phyloP scores from a whole-genome alignment of 2,113 vertebrate genomes.

The Anoplopoma fimbria region DNA sequence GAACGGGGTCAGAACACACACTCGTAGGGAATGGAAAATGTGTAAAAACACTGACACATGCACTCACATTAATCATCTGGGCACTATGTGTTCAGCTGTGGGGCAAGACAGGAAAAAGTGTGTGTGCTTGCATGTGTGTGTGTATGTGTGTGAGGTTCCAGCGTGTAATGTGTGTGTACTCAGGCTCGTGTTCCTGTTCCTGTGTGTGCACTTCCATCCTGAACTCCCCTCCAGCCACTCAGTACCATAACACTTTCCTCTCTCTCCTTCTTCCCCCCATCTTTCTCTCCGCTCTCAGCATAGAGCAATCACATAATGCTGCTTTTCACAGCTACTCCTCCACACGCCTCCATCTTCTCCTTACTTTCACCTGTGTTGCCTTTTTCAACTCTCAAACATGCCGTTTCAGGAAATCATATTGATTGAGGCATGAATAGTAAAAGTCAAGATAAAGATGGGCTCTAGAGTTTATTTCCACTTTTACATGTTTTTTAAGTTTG shows the following conservation, averaged over 20 bases:
- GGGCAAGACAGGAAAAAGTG: slow-evolving; percentile 48
- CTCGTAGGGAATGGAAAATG: slow-evolving; percentile 54
- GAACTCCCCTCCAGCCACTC: slow-evolving; percentile 59
- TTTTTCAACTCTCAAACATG: background rate
- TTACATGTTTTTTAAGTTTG: background rate
- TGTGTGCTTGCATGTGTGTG: slow-evolving; percentile 4
- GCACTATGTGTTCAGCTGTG: slow-evolving; percentile 67
- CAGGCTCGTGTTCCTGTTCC: slow-evolving; percentile 50
- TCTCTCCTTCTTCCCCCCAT: slow-evolving; percentile 1
- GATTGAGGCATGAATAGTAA: background rate
- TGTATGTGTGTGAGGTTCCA: slow-evolving; percentile 30
- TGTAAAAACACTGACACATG: slow-evolving; percentile 71
- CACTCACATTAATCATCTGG: slow-evolving; percentile 76
- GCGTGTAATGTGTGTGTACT: slow-evolving; percentile 54
- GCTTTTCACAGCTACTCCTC: slow-evolving; percentile 26
- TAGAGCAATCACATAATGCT: slow-evolving; percentile 21
- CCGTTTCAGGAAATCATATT: background rate
- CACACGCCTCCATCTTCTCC: slow-evolving; percentile 26
- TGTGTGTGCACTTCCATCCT: slow-evolving; percentile 56
- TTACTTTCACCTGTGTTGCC: slow-evolving; percentile 6
- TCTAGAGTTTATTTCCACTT: background rate
- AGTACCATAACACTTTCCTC: slow-evolving; percentile 36
- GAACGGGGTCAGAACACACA: slow-evolving; percentile 63
- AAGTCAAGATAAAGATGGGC: background rate
- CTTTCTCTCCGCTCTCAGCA: slow-evolving; percentile 30